Percentiles rank a stretch among this genome's conserved stretches.
These are phyloP conservation scores for Panorpa germanica DNA, from an alignment of 2,888 invertebrate species.

Conservation along the genomic window DNA sequence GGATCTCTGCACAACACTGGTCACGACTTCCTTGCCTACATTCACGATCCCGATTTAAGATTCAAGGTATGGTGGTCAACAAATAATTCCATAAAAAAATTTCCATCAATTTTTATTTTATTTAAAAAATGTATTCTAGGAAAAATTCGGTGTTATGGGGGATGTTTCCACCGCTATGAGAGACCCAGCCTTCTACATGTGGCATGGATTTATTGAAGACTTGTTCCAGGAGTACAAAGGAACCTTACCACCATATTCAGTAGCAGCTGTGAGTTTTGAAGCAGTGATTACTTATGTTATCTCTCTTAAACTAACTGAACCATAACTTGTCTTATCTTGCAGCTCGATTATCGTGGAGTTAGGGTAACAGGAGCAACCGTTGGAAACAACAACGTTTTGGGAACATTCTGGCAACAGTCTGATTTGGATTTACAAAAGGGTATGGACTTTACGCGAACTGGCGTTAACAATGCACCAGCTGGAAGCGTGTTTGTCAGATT, in stretches of 20 bases:
- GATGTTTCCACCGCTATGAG: constrained; percentile 72
- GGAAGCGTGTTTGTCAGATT: constrained; percentile 51
- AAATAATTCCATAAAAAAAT: too few species aligned
- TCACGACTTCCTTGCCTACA: constrained; percentile 52
- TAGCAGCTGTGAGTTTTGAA: constrained; percentile 23
- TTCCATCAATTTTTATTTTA: neutral
- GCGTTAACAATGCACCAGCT: too few species aligned
- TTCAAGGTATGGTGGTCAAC: constrained; percentile 21
- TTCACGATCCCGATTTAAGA: constrained; percentile 63
- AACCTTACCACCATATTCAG: constrained; percentile 32
- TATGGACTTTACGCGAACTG: constrained; percentile 53
- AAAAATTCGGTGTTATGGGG: constrained; percentile 59
- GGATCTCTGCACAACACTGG: constrained; percentile 72
- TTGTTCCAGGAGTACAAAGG: constrained; percentile 54
- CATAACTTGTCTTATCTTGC: neutral
- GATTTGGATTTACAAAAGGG: constrained; percentile 65
- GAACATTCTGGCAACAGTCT: constrained; percentile 64
- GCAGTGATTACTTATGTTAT: constrained; percentile 1
- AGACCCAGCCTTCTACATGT: constrained; percentile 72
- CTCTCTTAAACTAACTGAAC: neutral
- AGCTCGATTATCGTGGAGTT: constrained; percentile 10
- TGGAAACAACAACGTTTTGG: constrained; percentile 29
- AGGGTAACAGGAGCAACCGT: constrained; percentile 14
- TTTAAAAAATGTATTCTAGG: constrained; percentile 26
- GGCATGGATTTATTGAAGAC: constrained; percentile 62